Base-by-base conservation (phyloP, 2,797 vertebrate genomes). In the Lepilemur ruficaudatus region DNA sequence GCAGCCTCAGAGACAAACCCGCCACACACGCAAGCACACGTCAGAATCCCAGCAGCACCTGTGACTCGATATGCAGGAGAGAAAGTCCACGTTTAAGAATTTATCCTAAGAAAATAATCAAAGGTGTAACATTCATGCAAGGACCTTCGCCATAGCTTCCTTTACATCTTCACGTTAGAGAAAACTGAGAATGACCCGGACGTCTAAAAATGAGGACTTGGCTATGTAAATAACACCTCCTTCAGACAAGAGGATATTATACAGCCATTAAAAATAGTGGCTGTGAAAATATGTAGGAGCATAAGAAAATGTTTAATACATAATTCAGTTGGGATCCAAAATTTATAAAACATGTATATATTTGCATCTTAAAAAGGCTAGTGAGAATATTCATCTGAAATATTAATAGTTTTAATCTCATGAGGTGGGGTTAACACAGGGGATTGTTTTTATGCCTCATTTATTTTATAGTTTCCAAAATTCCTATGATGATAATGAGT, bases 111-210 rank as follows among this genome's bases (percentile, higher is more conserved):
- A 25, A 76, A 48, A 22, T 0, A 41, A 22, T 8, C 55, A 22
- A 43, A 46, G 59, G 10, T 0, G 1, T 4, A 7, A 11, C 0
- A 0, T 0, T 9, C 3, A 0, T 0, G 8, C 48, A 5, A 20
- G 72, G 52, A 48, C 32, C 1, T 12, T 1, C 43, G 2, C 25
- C 22, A 0, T 4, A 2, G 38, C 25, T 57, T 11, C 4, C 50
- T 22, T 14, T 0, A 1, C 25, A 2, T 38, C 83, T 28, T 32
- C 0, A 72, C 4, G 0, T 15, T 12, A 18, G 61, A 22, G 11
- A n/a, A 22, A 20, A 61, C 0, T 5, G 14, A 57, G 46, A 76
- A 32, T 30, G 30, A 38, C 30, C 15, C 91, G 11, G 35, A 72
- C 0, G 55, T 70, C 83, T 28, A 3, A 93, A 73, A 35, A 5